These are phyloP conservation scores for Cathartes aura DNA, from an alignment of 2,113 vertebrate genomes.

Conservation along the genomic window DNA sequence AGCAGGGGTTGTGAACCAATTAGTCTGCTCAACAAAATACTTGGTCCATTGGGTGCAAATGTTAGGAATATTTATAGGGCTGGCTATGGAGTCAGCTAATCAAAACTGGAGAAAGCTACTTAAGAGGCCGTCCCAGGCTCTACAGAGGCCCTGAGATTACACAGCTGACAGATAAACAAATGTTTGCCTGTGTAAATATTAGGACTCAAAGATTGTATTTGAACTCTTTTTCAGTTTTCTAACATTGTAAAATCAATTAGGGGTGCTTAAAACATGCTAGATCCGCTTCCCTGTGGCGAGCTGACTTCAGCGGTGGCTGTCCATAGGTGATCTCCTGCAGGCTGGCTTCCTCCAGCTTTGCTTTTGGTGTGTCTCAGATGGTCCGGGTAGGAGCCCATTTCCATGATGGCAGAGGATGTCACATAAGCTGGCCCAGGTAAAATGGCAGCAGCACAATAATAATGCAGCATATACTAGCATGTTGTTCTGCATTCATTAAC, in stretches of 20 bases:
- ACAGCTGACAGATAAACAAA: conserved; percentile 49
- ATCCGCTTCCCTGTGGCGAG: not conserved
- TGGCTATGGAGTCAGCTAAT: conserved; percentile 11
- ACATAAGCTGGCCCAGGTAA: not conserved
- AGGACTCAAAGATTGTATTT: not conserved
- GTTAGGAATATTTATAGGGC: conserved; percentile 61
- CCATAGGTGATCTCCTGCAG: not conserved
- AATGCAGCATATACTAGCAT: accelerated
- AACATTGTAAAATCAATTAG: conserved; percentile 19
- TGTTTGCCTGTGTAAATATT: conserved; percentile 28
- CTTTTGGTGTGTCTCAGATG: not conserved
- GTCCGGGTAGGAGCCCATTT: not conserved
- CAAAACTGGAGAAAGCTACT: conserved; percentile 30
- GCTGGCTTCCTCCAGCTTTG: not conserved
- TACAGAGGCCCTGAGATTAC: conserved; percentile 19
- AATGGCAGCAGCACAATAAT: not conserved
- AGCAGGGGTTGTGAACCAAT: conserved; percentile 73
- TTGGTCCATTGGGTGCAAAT: conserved; percentile 64
- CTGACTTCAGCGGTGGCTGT: not conserved
- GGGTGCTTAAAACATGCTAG: not conserved
- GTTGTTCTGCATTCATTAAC: not conserved
- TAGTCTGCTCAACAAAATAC: conserved; percentile 63
- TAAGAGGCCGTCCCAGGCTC: conserved; percentile 17
- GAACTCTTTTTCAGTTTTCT: not conserved
- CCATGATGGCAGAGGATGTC: not conserved